A percentile compares a stretch with the other conserved stretches of the same genome.
Evolutionary conservation across 2,113 vertebrate genomes (phyloP).

Genomic region (Forbesichthys agassizii): DNA sequence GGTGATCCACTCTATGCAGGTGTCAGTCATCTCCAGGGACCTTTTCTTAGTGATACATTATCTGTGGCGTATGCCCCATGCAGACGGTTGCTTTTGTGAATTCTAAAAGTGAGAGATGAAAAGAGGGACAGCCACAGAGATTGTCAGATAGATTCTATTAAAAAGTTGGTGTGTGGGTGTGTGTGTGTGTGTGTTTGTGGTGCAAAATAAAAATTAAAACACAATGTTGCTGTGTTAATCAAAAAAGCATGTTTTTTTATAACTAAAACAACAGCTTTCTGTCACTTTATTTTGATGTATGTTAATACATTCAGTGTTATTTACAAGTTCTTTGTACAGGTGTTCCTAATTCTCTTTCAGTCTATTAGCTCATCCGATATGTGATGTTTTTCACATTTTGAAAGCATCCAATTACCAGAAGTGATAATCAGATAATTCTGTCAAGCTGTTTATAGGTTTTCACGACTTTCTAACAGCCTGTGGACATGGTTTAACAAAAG

Average conservation of each 20-base stretch:
- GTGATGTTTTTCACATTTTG: conserved; percentile 1
- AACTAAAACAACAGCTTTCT: neutral
- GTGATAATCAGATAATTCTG: neutral
- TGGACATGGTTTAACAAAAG: too few species aligned
- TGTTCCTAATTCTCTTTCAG: neutral
- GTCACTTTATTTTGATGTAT: neutral
- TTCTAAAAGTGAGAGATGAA: conserved; percentile 39
- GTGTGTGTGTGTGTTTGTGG: too few species aligned
- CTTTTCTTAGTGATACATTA: conserved; percentile 33
- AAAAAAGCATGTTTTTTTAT: too few species aligned
- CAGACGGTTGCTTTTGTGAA: conserved; percentile 30
- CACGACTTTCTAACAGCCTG: neutral
- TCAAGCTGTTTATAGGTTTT: conserved; percentile 3
- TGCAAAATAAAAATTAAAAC: conserved; percentile 25
- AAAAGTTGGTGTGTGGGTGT: neutral
- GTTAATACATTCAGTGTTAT: conserved; percentile 5
- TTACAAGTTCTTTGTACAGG: neutral
- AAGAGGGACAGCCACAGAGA: conserved; percentile 32
- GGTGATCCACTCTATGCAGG: conserved; percentile 38
- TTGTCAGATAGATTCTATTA: conserved; percentile 20
- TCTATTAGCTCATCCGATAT: conserved; percentile 4
- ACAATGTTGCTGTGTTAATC: conserved; percentile 15
- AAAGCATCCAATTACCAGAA: conserved; percentile 2
- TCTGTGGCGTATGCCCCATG: conserved; percentile 37
- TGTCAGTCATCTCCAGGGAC: conserved; percentile 37